Conservation (phyloP, 2,797 vertebrate species). For the Lindbergichthys nudifrons region DNA sequence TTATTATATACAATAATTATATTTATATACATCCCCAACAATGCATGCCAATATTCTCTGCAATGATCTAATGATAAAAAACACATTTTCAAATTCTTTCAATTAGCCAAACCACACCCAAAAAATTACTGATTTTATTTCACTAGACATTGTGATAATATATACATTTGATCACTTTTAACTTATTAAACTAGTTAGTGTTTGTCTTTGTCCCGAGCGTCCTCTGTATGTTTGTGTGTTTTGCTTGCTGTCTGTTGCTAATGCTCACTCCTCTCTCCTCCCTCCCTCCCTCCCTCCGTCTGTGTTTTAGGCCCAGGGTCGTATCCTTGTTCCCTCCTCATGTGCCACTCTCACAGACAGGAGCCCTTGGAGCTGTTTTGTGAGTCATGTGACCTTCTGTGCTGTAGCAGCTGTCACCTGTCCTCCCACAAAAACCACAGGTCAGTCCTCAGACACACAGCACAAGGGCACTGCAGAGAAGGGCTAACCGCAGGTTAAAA, state of each 20-base stretch:
- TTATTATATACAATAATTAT: no score
- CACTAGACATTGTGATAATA: neutral
- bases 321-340: slow-evolving; percentile 80
- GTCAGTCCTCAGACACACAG: slow-evolving; percentile 76
- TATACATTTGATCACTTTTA: neutral
- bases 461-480: slow-evolving; percentile 76
- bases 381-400: slow-evolving; percentile 88
- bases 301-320: slow-evolving; percentile 78
- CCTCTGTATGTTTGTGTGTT: slow-evolving; percentile 38
- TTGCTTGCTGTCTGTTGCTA: slow-evolving; percentile 42
- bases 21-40: no score
- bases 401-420: slow-evolving; percentile 90
- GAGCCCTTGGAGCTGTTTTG: slow-evolving; percentile 89
- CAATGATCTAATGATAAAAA: neutral
- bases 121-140: neutral
- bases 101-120: neutral
- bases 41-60: neutral
- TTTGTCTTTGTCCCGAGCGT: neutral
- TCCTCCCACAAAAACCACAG: slow-evolving; percentile 89
- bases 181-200: neutral
- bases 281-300: slow-evolving; percentile 22
- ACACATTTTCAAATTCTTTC: no score
- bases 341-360: slow-evolving; percentile 87
- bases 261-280: slow-evolving; percentile 10
- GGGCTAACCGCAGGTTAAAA: slow-evolving; percentile 70